Evolutionary conservation across 2,888 invertebrate genomes (phyloP), one percentile per base, ranked within the genome.

Genomic region (Elysia crispata): DNA sequence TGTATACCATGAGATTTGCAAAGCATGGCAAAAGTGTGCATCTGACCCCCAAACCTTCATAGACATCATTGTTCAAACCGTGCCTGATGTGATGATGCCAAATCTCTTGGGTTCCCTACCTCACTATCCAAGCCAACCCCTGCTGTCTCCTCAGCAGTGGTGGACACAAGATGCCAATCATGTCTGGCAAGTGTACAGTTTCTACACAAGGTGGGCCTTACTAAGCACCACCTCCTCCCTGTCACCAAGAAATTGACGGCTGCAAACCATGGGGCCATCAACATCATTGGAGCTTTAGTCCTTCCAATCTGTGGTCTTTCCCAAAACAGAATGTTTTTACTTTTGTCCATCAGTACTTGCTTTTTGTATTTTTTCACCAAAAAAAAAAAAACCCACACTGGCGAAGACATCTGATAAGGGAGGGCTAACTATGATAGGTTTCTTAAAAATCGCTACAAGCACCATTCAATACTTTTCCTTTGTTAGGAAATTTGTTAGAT

Each of bases 241-340:
- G 87, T 87, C 23, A 86, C 80, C 6, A 84, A 86, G 85, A 80
- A 80, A 30, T 87, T 88, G 85, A 85, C 84, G 54, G 84, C 86
- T 6, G 88, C 87, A 1, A 86, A 84, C 74, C 84, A 84, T 70
- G 70, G 78, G 28, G 83, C 85, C 13, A 88, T 88, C 31, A 77
- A 62, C 6, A 87, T 87, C 72, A 76, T 87, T 66, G 87, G 89
- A 3, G 88, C 88, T 6, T 57, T 81, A 6, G 41, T 86, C 18
- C 82, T 86, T 11, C 81, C 85, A 0, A 57, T 89, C 13, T 81
- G 83, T 25, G 84, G 85, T 5, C 72, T n/a, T 23, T 28, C 69
- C 41, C 54, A 41, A 1, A 25, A 75, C 8, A 49, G 33, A 0
- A 31, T n/a, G n/a, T n/a, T n/a, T n/a, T n/a, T n/a, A n/a, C n/a